These are phyloP conservation scores for Prunella himalayana DNA, from an alignment of 2,113 vertebrate species.

Conservation along the genomic window DNA sequence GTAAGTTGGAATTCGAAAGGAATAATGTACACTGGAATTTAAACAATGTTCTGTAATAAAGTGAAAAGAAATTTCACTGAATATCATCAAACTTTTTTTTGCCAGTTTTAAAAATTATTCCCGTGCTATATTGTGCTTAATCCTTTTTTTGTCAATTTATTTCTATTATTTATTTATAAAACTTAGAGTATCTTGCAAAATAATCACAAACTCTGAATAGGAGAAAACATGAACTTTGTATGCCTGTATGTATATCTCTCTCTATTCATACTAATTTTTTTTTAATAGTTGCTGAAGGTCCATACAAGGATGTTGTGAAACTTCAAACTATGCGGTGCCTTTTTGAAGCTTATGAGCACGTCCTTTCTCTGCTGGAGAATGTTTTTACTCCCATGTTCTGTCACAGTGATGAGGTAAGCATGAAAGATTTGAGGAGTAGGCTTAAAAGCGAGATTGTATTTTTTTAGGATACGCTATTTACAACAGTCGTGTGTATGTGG, in stretches of 20 bases:
- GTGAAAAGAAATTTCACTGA: background rate
- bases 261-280: background rate
- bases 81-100: background rate
- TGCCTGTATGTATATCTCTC: background rate
- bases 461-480: background rate
- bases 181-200: background rate
- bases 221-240: background rate
- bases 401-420: constrained; percentile 92
- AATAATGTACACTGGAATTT: background rate
- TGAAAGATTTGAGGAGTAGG: background rate
- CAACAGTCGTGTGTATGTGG: background rate
- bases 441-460: background rate
- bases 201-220: background rate
- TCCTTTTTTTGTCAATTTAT: background rate
- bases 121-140: background rate
- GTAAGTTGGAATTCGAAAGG: constrained; percentile 75
- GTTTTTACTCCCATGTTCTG: constrained; percentile 98
- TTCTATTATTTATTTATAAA: background rate
- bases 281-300: constrained; percentile 83
- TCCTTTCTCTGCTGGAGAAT: constrained; percentile 89
- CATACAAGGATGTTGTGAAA: constrained; percentile 85
- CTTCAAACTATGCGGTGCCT: constrained; percentile 91
- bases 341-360: constrained; percentile 96
- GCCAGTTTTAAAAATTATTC: background rate
- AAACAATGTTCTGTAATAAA: background rate